Base-by-base conservation (phyloP, 2,113 vertebrate species). In the Crypturellus undulatus region DNA sequence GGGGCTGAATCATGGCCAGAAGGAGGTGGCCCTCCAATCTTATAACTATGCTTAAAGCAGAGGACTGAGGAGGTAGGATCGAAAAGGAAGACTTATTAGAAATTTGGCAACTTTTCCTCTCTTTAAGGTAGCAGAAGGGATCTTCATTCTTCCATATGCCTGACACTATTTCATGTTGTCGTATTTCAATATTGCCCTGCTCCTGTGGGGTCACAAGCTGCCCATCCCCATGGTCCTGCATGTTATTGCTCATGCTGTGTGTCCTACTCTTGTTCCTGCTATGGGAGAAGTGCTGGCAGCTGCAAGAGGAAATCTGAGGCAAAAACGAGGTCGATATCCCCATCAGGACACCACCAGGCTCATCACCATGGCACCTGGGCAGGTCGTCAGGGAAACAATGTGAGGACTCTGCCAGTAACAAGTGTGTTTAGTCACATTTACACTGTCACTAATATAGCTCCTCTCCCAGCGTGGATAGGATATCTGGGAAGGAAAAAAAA, bases 371-470 rank as follows among this genome's bases (percentile, higher is more conserved):
- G 63, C 58, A 64, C n/a, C 45, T 70, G 36, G 28, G 10, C 17
- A 83, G 1, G 10, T 63, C 4, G 3, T 59, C 62, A 87, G 79
- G 67, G 54, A 85, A 90, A 83, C 40, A 36, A 5, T 40, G 36
- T 25, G 65, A 82, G n/a, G 77, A 86, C 30, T 19, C 81, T 88
- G 69, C 51, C 63, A 85, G 58, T 32, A 81, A 78, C 43, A 79
- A 10, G 40, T 89, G 5, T 28, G 43, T 34, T 73, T 82, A 72
- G 52, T 88, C 76, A 60, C 34, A 81, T 60, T 73, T 70, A 43
- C 4, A 15, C 25, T 77, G 26, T 59, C 63, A 36, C 49, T 84
- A 73, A 54, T n/a, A 67, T 8, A 79, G 62, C 54, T 84, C 56
- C 58, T 79, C 12, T 3, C 12, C 12, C 40, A 18, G 10, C 51